phyloP scores from a whole-genome alignment of 2,888 invertebrate genomes.

The Drosophila aldrichi region DNA sequence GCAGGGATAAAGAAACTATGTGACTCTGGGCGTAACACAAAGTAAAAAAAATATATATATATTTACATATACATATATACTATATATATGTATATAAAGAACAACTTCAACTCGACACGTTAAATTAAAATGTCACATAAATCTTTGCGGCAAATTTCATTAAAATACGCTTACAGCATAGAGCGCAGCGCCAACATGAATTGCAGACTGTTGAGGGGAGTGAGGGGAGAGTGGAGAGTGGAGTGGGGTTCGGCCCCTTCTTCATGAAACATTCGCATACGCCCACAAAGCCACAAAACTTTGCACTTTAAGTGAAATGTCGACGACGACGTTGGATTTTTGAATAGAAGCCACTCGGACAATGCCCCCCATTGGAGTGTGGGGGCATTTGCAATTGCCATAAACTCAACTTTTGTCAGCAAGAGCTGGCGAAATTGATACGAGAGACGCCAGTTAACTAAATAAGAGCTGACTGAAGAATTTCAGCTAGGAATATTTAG shows the following conservation, averaged over 20 bases:
- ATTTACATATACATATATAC: not conserved
- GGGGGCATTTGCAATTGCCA: slow-evolving; percentile 25
- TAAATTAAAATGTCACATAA: slow-evolving; percentile 84
- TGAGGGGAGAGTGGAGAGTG: not conserved
- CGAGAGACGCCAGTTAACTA: not conserved
- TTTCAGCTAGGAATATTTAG: not conserved
- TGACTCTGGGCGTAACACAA: slow-evolving; percentile 15
- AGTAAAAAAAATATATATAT: slow-evolving; percentile 28
- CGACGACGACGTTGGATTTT: slow-evolving; percentile 48
- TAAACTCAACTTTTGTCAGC: slow-evolving; percentile 17
- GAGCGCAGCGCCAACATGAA: slow-evolving; percentile 58
- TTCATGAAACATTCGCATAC: slow-evolving; percentile 33
- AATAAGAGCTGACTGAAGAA: not conserved
- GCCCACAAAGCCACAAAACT: slow-evolving; percentile 64
- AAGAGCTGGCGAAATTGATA: not conserved
- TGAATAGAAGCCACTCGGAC: slow-evolving; percentile 35
- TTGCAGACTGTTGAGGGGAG: slow-evolving; percentile 16
- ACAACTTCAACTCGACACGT: slow-evolving; percentile 79
- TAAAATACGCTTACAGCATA: slow-evolving; percentile 81
- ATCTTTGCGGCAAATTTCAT: slow-evolving; percentile 83
- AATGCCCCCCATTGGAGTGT: slow-evolving; percentile 31
- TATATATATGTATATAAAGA: slow-evolving; percentile 43
- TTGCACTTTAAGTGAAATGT: slow-evolving; percentile 62
- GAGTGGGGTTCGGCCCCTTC: not conserved
- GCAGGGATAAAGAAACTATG: slow-evolving; percentile 19